Evolutionary conservation across 2,797 vertebrate species (phyloP).

Genomic region (Anableps anableps): DNA sequence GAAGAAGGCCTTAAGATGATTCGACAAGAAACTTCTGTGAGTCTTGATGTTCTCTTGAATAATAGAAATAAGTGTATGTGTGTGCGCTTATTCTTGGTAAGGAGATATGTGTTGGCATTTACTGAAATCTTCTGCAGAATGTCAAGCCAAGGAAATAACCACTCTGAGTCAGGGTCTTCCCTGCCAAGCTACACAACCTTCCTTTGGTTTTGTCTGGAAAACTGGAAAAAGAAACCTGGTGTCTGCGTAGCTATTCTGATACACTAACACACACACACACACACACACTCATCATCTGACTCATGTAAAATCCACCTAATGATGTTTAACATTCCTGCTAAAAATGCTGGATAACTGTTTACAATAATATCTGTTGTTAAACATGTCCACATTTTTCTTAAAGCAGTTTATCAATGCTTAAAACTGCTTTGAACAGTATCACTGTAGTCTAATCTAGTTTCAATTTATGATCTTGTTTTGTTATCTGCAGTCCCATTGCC

Average conservation of each 20-base stretch:
- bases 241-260: constrained; percentile 52
- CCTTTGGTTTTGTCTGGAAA: constrained; percentile 73
- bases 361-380: neutral
- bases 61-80: neutral
- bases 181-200: constrained; percentile 70
- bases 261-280: constrained; percentile 34
- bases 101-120: constrained; percentile 15
- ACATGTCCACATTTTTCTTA: neutral
- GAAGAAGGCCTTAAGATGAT: neutral
- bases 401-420: neutral
- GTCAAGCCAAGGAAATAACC: constrained; percentile 43
- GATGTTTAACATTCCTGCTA: constrained; percentile 1
- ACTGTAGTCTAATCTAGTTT: neutral
- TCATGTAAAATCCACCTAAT: neutral
- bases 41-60: neutral
- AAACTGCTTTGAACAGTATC: neutral
- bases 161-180: constrained; percentile 35
- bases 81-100: neutral
- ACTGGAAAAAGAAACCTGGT: constrained; percentile 60
- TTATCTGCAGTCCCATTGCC: neutral
- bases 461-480: neutral
- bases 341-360: neutral
- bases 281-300: constrained; percentile 3
- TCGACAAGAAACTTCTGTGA: neutral
- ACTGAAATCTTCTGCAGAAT: constrained; percentile 33